Conservation (phyloP, 2,113 vertebrate species). For the Eonycteris spelaea region DNA sequence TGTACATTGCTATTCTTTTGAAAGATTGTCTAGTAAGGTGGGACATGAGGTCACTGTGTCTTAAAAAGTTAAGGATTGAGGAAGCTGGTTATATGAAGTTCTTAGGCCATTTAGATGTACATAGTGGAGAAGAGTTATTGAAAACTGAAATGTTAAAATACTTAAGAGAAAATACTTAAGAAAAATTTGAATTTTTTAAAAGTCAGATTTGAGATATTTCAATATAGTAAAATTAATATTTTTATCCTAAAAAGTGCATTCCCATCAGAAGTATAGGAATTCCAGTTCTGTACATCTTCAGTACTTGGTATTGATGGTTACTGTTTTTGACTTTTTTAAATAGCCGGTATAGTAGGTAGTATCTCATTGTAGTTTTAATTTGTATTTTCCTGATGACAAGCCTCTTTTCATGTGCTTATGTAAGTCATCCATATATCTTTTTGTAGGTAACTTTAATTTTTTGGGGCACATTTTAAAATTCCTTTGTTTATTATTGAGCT, state of each 20-base stretch:
- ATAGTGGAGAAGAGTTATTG: background rate
- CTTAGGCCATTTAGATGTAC: background rate
- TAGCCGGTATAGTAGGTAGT: background rate
- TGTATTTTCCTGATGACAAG: background rate
- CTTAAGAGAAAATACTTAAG: background rate
- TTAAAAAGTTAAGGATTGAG: background rate
- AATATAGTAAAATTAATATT: background rate
- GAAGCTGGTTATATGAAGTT: background rate
- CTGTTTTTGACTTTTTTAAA: background rate
- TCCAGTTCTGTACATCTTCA: background rate
- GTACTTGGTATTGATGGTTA: background rate
- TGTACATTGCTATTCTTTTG: background rate
- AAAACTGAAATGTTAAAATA: background rate
- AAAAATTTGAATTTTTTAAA: background rate
- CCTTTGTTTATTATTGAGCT: background rate
- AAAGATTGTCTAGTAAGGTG: background rate
- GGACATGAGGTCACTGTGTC: background rate
- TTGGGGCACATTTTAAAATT: background rate
- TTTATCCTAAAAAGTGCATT: background rate
- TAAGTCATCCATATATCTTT: background rate
- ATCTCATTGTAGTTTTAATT: background rate
- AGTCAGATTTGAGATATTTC: background rate
- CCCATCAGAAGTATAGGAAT: background rate
- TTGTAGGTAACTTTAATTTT: background rate
- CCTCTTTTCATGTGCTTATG: background rate